phyloP scores from a whole-genome alignment of 1,140 invertebrate species.

The Caenorhabditis tropicalis region DNA sequence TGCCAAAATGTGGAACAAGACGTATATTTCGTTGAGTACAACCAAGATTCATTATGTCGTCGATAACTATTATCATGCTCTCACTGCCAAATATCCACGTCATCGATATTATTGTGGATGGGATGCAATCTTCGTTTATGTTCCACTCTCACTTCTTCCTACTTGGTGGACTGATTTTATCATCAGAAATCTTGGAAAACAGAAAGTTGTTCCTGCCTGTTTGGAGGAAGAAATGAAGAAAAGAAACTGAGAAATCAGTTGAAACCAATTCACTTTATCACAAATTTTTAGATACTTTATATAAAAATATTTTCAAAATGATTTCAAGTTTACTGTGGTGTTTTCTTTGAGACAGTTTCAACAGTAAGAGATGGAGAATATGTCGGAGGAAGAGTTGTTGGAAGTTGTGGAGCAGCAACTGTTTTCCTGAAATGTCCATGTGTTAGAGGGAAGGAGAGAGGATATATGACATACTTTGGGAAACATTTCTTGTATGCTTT shows the following conservation, averaged over 20 bases:
- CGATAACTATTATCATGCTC: slow-evolving; percentile 65
- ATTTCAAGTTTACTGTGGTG: background rate
- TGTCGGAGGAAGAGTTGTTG: slow-evolving; percentile 19
- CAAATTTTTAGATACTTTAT: slow-evolving; percentile 9
- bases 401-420: background rate
- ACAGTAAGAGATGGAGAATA: slow-evolving; percentile 5
- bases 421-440: background rate
- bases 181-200: background rate
- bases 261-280: background rate
- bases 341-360: slow-evolving; percentile 14
- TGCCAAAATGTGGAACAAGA: slow-evolving; percentile 61
- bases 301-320: background rate
- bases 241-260: background rate
- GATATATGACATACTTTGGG: background rate
- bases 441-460: background rate
- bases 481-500: slow-evolving; percentile 23
- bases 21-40: slow-evolving; percentile 53
- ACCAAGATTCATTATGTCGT: slow-evolving; percentile 63
- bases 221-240: slow-evolving; percentile 13
- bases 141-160: slow-evolving; percentile 61
- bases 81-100: slow-evolving; percentile 62
- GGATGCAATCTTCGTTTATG: slow-evolving; percentile 67
- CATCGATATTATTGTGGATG: slow-evolving; percentile 58
- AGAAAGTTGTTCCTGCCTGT: slow-evolving; percentile 15
- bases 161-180: slow-evolving; percentile 42